A percentile compares a stretch with the other conserved stretches of the same genome.
These are phyloP conservation scores for Lochmaea crataegi DNA, from an alignment of 2,888 invertebrate species.

Conservation along the genomic window DNA sequence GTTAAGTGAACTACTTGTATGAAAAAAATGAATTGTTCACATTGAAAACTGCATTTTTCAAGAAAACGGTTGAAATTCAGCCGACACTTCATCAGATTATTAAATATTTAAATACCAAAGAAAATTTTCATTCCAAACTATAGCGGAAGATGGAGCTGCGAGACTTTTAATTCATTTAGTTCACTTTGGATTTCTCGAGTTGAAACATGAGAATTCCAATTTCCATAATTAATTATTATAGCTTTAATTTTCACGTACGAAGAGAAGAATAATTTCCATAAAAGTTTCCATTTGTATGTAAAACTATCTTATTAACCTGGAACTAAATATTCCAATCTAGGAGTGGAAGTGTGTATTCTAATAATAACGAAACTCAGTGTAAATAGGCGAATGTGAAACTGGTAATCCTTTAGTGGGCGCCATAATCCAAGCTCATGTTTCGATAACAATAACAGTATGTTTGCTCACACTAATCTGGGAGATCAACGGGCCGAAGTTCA, in stretches of 20 bases:
- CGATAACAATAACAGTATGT: conserved; percentile 24
- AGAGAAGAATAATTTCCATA: neutral
- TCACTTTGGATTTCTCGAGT: no score
- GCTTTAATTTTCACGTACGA: neutral
- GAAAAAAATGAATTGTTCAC: no score
- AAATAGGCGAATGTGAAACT: neutral
- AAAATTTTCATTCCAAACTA: no score
- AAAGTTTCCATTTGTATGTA: neutral
- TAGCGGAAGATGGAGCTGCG: no score
- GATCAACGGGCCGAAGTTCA: conserved; percentile 31
- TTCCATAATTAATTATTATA: neutral
- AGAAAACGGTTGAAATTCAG: no score
- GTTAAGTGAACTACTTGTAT: no score
- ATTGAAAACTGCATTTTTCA: no score
- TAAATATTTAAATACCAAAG: no score
- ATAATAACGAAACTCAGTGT: neutral
- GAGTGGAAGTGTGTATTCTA: neutral
- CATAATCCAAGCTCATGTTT: conserved; percentile 21
- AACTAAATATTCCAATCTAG: neutral
- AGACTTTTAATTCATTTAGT: no score
- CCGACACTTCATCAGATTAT: no score
- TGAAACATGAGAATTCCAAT: no score
- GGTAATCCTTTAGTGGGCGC: neutral
- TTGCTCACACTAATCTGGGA: conserved; percentile 35
- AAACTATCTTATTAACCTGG: conserved; percentile 4